Evolutionary conservation across 2,888 invertebrate species (phyloP).

Genomic region (Smittia sp.): DNA sequence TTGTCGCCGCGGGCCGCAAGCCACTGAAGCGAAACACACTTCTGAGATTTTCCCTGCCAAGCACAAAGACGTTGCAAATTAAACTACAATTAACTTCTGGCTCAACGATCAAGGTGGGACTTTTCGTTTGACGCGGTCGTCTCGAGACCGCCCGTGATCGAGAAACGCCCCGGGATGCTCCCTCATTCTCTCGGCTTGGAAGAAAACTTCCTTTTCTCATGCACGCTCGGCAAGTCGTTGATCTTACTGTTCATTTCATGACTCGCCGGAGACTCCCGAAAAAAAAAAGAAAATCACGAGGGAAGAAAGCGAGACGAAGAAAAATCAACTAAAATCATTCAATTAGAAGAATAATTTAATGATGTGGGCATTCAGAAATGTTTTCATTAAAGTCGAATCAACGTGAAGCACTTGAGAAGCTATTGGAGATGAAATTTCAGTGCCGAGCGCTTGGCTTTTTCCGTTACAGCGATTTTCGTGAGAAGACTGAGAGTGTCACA

Average conservation of each 20-base stretch:
- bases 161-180: conserved; percentile 4
- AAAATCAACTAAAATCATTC: conserved; percentile 34
- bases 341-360: conserved; percentile 41
- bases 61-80: conserved; percentile 39
- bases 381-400: conserved; percentile 37
- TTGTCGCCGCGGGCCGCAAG: conserved; percentile 29
- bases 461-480: conserved; percentile 30
- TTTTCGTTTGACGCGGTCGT: conserved; percentile 12
- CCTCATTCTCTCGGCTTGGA: background rate
- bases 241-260: conserved; percentile 32
- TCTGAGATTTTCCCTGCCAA: conserved; percentile 22
- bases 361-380: conserved; percentile 32
- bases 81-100: conserved; percentile 37
- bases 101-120: conserved; percentile 33
- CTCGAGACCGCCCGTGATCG: conserved; percentile 27
- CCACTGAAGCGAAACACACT: conserved; percentile 41
- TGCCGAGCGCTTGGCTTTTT: conserved; percentile 14
- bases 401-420: conserved; percentile 39
- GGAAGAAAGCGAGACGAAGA: background rate
- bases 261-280: background rate
- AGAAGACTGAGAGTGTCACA: conserved; percentile 28
- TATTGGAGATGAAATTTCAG: conserved; percentile 36
- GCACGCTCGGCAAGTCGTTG: background rate
- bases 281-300: background rate
- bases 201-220: conserved; percentile 7